These are phyloP conservation scores for Vanessa cardui DNA, from an alignment of 2,888 invertebrate species.

Conservation along the genomic window DNA sequence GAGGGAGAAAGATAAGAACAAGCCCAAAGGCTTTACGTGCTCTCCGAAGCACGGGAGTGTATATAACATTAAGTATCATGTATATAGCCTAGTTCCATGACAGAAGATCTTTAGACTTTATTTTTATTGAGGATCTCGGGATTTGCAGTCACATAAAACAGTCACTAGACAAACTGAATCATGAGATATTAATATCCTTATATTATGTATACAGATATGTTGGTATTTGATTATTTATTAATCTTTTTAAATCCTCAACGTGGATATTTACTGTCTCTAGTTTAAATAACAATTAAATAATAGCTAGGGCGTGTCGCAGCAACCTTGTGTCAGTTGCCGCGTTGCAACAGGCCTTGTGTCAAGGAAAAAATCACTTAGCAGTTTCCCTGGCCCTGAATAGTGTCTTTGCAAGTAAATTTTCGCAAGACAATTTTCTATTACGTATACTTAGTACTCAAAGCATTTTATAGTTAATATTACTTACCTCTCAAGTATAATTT, in stretches of 20 bases:
- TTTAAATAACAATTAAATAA: conserved; percentile 81
- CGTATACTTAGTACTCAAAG: background rate
- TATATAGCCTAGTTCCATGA: too few relatives aligned
- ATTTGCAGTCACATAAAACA: background rate
- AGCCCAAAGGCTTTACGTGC: too few relatives aligned
- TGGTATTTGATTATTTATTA: background rate
- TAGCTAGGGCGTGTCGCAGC: conserved; percentile 78
- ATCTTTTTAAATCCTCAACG: background rate
- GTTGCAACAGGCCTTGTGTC: conserved; percentile 81
- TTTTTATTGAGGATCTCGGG: too few relatives aligned
- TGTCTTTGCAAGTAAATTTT: conserved; percentile 41
- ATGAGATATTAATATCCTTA: background rate
- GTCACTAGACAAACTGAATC: too few relatives aligned
- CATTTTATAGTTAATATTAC: too few relatives aligned
- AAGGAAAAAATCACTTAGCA: conserved; percentile 79
- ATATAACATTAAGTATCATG: too few relatives aligned
- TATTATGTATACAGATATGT: background rate
- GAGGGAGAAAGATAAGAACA: too few relatives aligned
- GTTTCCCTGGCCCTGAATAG: conserved; percentile 77
- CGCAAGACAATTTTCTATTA: conserved; percentile 32
- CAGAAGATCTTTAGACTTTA: too few relatives aligned
- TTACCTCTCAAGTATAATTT: too few relatives aligned
- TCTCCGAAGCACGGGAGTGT: too few relatives aligned
- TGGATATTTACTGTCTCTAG: conserved; percentile 53
- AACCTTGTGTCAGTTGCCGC: conserved; percentile 79